phyloP scores from a whole-genome alignment of 2,797 vertebrate species.

The Pseudochaenichthys georgianus region DNA sequence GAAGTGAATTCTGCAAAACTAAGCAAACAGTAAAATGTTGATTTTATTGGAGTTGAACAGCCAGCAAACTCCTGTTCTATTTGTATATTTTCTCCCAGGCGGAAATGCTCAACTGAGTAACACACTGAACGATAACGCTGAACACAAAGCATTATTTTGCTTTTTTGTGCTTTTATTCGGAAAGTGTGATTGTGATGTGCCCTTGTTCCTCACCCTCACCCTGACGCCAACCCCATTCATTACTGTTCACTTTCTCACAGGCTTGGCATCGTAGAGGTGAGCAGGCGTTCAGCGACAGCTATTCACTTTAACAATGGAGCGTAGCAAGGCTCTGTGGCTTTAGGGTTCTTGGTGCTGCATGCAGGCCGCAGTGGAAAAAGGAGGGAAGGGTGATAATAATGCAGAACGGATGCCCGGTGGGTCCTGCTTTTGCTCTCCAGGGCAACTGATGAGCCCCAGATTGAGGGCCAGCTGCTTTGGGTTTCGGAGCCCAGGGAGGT shows the following conservation, averaged over 20 bases:
- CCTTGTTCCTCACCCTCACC: slow-evolving; percentile 30
- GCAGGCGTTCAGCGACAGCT: slow-evolving; percentile 4
- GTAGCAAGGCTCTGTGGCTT: slow-evolving; percentile 63
- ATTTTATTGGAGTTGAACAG: too few species aligned
- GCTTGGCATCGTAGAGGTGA: slow-evolving; percentile 26
- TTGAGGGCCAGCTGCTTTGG: slow-evolving; percentile 75
- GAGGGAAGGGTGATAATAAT: slow-evolving; percentile 55
- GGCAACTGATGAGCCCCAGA: slow-evolving; percentile 78
- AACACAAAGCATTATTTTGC: too few species aligned
- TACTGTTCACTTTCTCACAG: slow-evolving; percentile 33
- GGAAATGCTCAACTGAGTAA: background rate
- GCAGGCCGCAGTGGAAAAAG: slow-evolving; percentile 40
- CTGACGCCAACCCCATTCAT: slow-evolving; percentile 39
- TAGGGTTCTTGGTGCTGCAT: slow-evolving; percentile 33
- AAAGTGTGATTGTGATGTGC: slow-evolving; percentile 12
- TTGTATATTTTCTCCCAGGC: background rate
- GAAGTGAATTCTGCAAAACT: background rate
- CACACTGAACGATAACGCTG: background rate
- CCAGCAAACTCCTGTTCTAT: background rate
- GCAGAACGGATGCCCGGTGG: slow-evolving; percentile 63
- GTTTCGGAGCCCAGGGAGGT: slow-evolving; percentile 60
- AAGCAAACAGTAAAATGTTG: background rate
- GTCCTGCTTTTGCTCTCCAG: slow-evolving; percentile 66
- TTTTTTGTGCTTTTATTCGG: too few species aligned
- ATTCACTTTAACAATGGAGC: slow-evolving; percentile 19